phyloP scores from a whole-genome alignment of 2,888 invertebrate species.

The Prionchulus punctatus region DNA sequence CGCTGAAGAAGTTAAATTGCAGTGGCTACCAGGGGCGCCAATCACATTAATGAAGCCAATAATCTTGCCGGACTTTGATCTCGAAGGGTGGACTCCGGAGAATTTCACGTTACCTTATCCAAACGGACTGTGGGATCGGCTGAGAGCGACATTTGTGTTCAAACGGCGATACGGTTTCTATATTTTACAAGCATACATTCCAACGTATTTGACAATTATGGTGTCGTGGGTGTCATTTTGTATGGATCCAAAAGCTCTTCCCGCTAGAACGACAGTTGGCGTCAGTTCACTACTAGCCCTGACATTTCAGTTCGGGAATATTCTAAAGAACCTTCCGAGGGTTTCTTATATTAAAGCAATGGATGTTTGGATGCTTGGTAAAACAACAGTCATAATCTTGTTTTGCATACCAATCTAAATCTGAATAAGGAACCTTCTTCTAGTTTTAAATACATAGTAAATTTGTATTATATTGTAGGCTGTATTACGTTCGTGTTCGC shows the following conservation, averaged over 20 bases:
- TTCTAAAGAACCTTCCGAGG: slow-evolving; percentile 28
- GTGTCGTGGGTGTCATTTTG: slow-evolving; percentile 31
- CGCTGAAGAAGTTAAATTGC: slow-evolving; percentile 6
- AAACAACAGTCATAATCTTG: too few species aligned
- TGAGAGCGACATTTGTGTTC: slow-evolving; percentile 26
- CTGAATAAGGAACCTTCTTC: too few species aligned
- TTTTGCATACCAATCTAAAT: too few species aligned
- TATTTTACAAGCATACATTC: slow-evolving; percentile 31
- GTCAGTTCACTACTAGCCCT: slow-evolving; percentile 28
- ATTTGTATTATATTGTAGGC: slow-evolving; percentile 11
- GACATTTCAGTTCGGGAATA: slow-evolving; percentile 30
- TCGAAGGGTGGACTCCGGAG: slow-evolving; percentile 18
- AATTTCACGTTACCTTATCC: slow-evolving; percentile 22
- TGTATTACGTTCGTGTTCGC: slow-evolving; percentile 31
- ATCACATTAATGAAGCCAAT: slow-evolving; percentile 9
- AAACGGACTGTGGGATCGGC: slow-evolving; percentile 17
- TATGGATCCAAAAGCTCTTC: slow-evolving; percentile 31
- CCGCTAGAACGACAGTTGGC: slow-evolving; percentile 30
- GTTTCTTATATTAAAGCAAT: slow-evolving; percentile 31
- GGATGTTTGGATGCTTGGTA: slow-evolving; percentile 30
- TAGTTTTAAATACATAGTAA: too few species aligned
- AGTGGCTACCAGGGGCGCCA: slow-evolving; percentile 5
- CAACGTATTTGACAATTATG: slow-evolving; percentile 27
- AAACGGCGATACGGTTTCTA: slow-evolving; percentile 31
- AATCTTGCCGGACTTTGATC: slow-evolving; percentile 9